These are phyloP conservation scores for Pseudoatta argentina DNA, from an alignment of 1,140 invertebrate species.

Conservation along the genomic window DNA sequence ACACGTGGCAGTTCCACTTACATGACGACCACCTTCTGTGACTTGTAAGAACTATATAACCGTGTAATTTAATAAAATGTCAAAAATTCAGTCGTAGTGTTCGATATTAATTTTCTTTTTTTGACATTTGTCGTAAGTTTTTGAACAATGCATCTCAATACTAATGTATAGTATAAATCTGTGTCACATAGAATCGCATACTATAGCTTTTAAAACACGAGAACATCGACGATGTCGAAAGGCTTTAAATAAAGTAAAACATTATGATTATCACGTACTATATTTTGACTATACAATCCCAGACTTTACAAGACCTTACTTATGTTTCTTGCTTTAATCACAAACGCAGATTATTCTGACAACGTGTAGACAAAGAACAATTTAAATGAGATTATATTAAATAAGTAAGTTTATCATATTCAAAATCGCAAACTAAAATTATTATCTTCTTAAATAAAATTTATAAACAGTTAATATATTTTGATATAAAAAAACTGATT, in stretches of 20 bases:
- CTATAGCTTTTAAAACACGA: not conserved
- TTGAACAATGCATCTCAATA: not conserved
- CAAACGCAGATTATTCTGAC: not conserved
- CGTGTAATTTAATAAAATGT: constrained; percentile 49
- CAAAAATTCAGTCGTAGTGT: constrained; percentile 14
- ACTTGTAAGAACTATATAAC: constrained; percentile 17
- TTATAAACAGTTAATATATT: not conserved
- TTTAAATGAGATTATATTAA: not conserved
- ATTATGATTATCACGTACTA: not conserved
- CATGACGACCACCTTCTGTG: not conserved
- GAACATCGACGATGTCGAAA: not conserved
- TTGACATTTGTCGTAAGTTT: not conserved
- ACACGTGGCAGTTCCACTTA: constrained; percentile 47
- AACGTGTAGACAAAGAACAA: not conserved
- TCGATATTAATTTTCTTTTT: not conserved
- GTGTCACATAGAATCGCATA: not conserved
- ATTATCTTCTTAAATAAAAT: constrained; percentile 9
- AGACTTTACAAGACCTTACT: not conserved
- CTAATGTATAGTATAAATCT: not conserved
- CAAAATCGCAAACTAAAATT: not conserved
- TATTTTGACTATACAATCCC: not conserved
- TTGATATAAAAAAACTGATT: constrained; percentile 16
- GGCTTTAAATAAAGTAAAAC: not conserved
- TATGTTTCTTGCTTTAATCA: not conserved
- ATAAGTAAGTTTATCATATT: not conserved